Percentiles rank a stretch among this genome's conserved stretches.
These are phyloP conservation scores for Conus betulinus DNA, from an alignment of 1,140 invertebrate genomes.

Conservation along the genomic window DNA sequence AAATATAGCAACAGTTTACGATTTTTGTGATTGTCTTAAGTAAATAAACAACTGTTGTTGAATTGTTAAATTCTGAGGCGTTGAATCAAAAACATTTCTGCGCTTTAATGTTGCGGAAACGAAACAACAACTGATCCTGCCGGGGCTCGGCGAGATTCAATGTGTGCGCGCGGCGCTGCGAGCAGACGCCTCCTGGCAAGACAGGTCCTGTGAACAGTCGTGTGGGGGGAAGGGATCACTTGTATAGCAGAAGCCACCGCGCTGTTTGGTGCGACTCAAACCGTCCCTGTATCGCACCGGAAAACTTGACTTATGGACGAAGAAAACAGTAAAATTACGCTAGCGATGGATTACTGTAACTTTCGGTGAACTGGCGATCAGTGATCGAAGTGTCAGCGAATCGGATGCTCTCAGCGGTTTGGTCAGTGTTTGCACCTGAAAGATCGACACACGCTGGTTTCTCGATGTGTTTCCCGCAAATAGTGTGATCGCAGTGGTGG, in stretches of 20 bases:
- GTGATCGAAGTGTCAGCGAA: neutral
- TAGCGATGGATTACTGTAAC: neutral
- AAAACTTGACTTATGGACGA: neutral
- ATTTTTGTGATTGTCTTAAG: neutral
- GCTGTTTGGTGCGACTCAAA: neutral
- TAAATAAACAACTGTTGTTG: neutral
- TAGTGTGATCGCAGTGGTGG: neutral
- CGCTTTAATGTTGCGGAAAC: neutral
- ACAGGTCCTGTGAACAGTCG: neutral
- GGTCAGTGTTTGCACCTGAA: neutral
- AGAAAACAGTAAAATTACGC: neutral
- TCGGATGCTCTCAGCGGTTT: neutral
- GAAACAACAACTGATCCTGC: conserved; percentile 16
- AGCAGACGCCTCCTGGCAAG: conserved; percentile 16
- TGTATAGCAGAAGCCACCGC: conserved; percentile 19
- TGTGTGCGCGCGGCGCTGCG: conserved; percentile 26
- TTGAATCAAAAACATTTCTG: neutral
- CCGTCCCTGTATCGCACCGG: neutral
- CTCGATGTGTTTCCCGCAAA: neutral
- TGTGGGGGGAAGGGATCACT: conserved; percentile 7
- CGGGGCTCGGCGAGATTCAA: neutral
- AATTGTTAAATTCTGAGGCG: neutral
- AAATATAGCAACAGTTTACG: neutral
- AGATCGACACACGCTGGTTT: neutral
- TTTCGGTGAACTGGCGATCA: neutral